Evolutionary conservation across 2,113 vertebrate species (phyloP), one percentile per base, ranked within the genome.

Genomic region (Cervus canadensis): DNA sequence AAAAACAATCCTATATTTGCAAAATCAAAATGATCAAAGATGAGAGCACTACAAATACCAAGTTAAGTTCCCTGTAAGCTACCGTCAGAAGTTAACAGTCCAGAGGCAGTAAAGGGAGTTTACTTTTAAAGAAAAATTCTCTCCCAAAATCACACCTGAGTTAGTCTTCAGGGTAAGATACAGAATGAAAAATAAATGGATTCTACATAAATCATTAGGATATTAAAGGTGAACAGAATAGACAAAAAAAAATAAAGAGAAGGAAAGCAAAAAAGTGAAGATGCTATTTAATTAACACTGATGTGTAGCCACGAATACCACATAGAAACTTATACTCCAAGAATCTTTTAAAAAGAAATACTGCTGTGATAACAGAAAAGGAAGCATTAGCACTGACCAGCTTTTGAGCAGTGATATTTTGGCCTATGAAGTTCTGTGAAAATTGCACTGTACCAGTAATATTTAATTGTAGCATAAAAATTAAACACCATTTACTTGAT

Each of bases 401-500:
- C 91, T 98, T 98, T 98, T 98, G 95, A 97, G 91, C 71, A 93
- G 94, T 98, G 97, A 91, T 98, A 98, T 98, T 99, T 98, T 96
- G 97, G 94, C 97, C 98, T 98, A 94, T 95, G 97, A 98, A 98
- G 97, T 98, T 98, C 98, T 98, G 91, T 97, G 98, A 97, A 98
- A 99, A 98, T 98, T 98, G 97, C 97, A 97, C 95, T 96, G 43
- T 97, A 96, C 94, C 95, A 97, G 97, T 98, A 98, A 99, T 98
- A 99, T 98, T 99, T 99, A 99, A 99, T 98, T 98, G 99, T 98
- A 98, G 98, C 99, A 99, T 99, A 99, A 99, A 99, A 99, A 98
- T 98, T 99, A 99, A 99, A 98, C 96, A 99, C 98, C 98, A 98
- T 99, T 99, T 98, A 98, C 98, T 99, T 98, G 97, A 98, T 99